phyloP scores from a whole-genome alignment of 2,113 vertebrate species.

The Phyllostomus hastatus region DNA sequence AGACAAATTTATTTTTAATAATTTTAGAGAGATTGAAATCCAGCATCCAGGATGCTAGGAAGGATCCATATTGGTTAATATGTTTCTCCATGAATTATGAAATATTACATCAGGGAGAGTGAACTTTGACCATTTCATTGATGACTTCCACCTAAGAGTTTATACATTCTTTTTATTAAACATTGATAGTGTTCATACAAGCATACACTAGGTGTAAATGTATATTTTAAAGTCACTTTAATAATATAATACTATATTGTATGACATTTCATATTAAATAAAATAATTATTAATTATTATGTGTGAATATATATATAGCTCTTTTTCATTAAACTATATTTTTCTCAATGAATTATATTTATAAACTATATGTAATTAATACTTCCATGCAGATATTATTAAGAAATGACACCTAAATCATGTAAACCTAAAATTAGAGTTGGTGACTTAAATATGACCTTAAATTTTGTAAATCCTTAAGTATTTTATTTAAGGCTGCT shows the following conservation, averaged over 20 bases:
- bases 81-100: background rate
- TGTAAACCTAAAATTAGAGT: background rate
- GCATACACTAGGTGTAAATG: background rate
- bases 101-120: background rate
- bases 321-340: background rate
- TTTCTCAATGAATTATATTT: background rate
- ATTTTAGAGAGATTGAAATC: background rate
- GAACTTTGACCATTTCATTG: background rate
- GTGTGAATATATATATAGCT: background rate
- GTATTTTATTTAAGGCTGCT: background rate
- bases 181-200: background rate
- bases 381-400: background rate
- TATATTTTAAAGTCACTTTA: background rate
- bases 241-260: background rate
- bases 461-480: background rate
- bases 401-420: background rate
- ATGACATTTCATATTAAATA: background rate
- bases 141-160: background rate
- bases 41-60: background rate
- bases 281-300: background rate
- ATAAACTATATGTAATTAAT: background rate
- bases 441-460: background rate
- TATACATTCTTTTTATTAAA: background rate
- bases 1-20: background rate
- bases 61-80: background rate